Percentiles rank a stretch among this genome's conserved stretches.
Evolutionary conservation across 2,888 invertebrate species (phyloP).

Genomic region (Tolmerus cingulatus): DNA sequence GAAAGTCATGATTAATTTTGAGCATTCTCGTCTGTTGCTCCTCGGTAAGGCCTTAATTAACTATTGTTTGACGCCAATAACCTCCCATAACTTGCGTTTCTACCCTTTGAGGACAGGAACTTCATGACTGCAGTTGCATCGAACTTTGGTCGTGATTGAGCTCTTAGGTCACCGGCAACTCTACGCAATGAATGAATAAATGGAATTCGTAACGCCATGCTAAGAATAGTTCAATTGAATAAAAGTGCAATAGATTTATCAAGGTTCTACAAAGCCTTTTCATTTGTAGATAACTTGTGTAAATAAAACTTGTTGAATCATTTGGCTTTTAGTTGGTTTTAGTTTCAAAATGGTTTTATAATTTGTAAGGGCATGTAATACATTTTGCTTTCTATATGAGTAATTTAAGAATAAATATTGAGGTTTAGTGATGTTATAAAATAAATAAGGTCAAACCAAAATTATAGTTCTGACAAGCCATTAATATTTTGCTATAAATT

Average conservation of each 20-base stretch:
- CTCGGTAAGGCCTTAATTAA: neutral
- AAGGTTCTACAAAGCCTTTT: neutral
- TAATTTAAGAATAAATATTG: too few relatives aligned
- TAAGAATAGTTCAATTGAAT: neutral
- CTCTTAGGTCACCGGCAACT: neutral
- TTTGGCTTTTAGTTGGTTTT: neutral
- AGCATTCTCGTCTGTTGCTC: neutral
- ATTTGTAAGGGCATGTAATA: too few relatives aligned
- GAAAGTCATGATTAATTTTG: neutral
- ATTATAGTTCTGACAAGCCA: too few relatives aligned
- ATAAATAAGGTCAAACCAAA: too few relatives aligned
- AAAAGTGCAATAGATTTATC: neutral
- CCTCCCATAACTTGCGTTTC: neutral
- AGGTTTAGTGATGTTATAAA: too few relatives aligned
- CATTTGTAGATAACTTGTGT: neutral
- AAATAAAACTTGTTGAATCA: neutral
- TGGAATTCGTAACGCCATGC: neutral
- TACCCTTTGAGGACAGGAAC: neutral
- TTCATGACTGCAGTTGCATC: neutral
- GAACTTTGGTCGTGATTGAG: neutral
- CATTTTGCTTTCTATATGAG: too few relatives aligned
- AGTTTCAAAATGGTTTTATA: neutral
- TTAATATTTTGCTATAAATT: too few relatives aligned
- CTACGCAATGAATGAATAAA: neutral
- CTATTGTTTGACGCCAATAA: neutral